A percentile compares a stretch with the other conserved stretches of the same genome.
phyloP scores from a whole-genome alignment of 1,140 invertebrate species.

The Lysiphlebus fabarum region DNA sequence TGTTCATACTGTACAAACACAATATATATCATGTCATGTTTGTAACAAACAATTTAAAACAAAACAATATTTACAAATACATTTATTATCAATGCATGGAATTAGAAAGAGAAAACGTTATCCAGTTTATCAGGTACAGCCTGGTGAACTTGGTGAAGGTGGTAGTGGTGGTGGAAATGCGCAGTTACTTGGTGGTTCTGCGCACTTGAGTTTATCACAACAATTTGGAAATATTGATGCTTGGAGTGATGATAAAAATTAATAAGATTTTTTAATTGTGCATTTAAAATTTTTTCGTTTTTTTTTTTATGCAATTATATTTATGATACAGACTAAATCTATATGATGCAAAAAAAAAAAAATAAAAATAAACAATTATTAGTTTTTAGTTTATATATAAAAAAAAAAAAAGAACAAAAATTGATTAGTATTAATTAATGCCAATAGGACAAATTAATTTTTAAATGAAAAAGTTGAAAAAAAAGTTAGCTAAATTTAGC shows the following conservation, averaged over 20 bases:
- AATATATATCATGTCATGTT: conserved; percentile 63
- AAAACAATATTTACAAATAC: conserved; percentile 69
- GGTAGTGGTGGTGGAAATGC: neutral
- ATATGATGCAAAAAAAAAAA: neutral
- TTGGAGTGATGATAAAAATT: conserved; percentile 43
- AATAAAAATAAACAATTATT: too few species aligned
- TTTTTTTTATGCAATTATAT: too few species aligned
- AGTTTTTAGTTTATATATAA: too few species aligned
- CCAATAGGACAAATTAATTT: too few species aligned
- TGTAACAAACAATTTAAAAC: conserved; percentile 69
- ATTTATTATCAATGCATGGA: conserved; percentile 67
- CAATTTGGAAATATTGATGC: conserved; percentile 33
- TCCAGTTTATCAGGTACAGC: conserved; percentile 49
- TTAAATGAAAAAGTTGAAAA: too few species aligned
- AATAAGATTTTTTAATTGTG: conserved; percentile 23
- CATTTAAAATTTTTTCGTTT: too few species aligned
- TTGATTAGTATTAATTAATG: too few species aligned
- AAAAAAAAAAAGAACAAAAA: too few species aligned
- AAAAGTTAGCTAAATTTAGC: too few species aligned
- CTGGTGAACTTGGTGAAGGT: conserved; percentile 17
- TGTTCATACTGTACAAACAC: conserved; percentile 66
- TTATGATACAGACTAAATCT: neutral
- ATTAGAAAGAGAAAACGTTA: conserved; percentile 62
- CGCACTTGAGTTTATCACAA: conserved; percentile 27
- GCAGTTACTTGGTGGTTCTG: neutral